A percentile compares a stretch with the other conserved stretches of the same genome.
phyloP scores from a whole-genome alignment of 1,140 invertebrate genomes.

The Hyles vespertilio region DNA sequence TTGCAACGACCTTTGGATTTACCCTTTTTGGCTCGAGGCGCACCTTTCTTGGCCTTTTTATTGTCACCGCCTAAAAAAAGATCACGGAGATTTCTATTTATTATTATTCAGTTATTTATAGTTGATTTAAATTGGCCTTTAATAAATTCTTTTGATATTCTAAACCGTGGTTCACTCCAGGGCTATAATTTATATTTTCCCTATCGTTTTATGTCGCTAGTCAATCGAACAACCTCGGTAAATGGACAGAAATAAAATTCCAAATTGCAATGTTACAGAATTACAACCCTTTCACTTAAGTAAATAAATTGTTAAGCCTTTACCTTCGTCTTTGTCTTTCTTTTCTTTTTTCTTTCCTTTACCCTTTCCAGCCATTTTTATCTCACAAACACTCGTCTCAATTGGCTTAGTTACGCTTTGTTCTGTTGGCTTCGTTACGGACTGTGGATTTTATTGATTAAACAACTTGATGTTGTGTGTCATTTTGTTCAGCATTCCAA shows the following conservation, averaged over 20 bases:
- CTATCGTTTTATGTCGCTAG: not conserved
- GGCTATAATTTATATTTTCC: not conserved
- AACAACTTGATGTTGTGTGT: slow-evolving; percentile 2
- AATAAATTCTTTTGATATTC: not conserved
- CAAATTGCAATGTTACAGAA: no score
- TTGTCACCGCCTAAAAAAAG: slow-evolving; percentile 39
- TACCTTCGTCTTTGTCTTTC: slow-evolving; percentile 48
- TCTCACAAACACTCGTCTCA: not conserved
- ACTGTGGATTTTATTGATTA: slow-evolving; percentile 15
- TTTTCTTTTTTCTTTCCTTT: slow-evolving; percentile 61
- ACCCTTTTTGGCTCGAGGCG: slow-evolving; percentile 76
- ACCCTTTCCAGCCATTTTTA: slow-evolving; percentile 48
- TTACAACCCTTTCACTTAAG: no score
- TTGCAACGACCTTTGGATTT: slow-evolving; percentile 79
- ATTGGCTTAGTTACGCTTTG: not conserved
- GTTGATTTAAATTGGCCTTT: not conserved
- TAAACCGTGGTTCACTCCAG: not conserved
- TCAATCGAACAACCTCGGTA: not conserved
- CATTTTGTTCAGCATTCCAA: no score
- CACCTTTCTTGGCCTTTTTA: slow-evolving; percentile 60
- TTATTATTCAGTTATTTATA: not conserved
- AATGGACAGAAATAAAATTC: not conserved
- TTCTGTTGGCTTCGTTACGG: slow-evolving; percentile 10
- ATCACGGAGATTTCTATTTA: not conserved
- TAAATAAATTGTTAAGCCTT: not conserved